These are phyloP conservation scores for Lordiphosa mommai DNA, from an alignment of 1,140 invertebrate species.

Conservation along the genomic window DNA sequence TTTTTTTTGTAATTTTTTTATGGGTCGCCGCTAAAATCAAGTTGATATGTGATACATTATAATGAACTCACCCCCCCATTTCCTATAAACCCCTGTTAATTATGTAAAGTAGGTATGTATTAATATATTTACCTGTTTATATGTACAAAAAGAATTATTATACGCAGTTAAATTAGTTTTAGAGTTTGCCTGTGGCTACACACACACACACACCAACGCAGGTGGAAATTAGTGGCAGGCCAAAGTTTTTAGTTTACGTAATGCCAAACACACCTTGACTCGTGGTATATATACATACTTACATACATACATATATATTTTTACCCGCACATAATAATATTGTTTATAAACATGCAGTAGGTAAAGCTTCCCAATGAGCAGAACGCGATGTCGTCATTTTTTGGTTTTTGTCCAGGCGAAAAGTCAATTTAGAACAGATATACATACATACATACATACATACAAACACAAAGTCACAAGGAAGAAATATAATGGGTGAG, in stretches of 20 bases:
- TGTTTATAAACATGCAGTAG: slow-evolving; percentile 45
- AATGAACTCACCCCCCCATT: too few relatives aligned
- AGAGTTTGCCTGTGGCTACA: background rate
- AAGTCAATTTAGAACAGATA: slow-evolving; percentile 66
- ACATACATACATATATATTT: too few relatives aligned
- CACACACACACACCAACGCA: background rate
- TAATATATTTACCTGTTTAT: too few relatives aligned
- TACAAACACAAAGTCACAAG: slow-evolving; percentile 19
- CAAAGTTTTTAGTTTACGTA: slow-evolving; percentile 18
- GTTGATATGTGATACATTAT: too few relatives aligned
- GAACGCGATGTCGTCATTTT: slow-evolving; percentile 74
- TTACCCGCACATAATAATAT: slow-evolving; percentile 23
- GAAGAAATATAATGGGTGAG: slow-evolving; percentile 69
- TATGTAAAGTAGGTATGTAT: too few relatives aligned
- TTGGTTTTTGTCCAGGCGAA: slow-evolving; percentile 69
- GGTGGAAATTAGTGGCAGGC: slow-evolving; percentile 6
- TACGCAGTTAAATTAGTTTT: too few relatives aligned
- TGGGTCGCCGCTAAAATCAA: too few relatives aligned
- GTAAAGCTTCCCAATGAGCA: slow-evolving; percentile 3
- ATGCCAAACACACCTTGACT: slow-evolving; percentile 32
- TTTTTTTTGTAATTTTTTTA: too few relatives aligned
- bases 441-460: slow-evolving; percentile 10
- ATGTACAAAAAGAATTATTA: too few relatives aligned
- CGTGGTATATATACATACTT: too few relatives aligned
- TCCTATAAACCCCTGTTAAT: too few relatives aligned